Evolutionary conservation across 2,797 vertebrate genomes (phyloP).

Genomic region (Pempheris klunzingeri): DNA sequence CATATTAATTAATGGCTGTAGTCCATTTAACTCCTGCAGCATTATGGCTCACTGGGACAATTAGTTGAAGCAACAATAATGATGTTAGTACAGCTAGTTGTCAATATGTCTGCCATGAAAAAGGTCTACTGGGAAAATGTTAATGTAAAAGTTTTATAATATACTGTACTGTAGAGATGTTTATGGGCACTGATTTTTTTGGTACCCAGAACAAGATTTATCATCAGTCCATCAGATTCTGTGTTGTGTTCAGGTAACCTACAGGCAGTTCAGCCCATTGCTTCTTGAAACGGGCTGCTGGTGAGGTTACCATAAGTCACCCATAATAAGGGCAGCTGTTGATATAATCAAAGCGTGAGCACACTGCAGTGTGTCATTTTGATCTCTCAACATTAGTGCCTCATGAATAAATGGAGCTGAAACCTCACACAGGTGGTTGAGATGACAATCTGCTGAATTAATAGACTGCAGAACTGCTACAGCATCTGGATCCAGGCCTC

Average conservation of each 20-base stretch:
- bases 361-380: background rate
- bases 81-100: too few relatives aligned
- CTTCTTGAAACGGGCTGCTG: background rate
- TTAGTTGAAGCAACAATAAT: too few relatives aligned
- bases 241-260: background rate
- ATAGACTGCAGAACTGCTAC: background rate
- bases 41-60: too few relatives aligned
- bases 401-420: background rate
- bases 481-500: background rate
- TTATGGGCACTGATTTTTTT: too few relatives aligned
- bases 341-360: background rate
- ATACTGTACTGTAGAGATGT: background rate
- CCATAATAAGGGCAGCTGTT: background rate
- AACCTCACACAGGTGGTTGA: background rate
- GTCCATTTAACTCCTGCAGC: too few relatives aligned
- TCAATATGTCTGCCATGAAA: background rate
- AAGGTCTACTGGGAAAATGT: background rate
- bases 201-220: background rate
- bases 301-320: background rate
- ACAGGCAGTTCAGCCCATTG: too few relatives aligned
- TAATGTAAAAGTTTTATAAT: background rate
- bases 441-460: background rate
- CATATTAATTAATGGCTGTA: too few relatives aligned
- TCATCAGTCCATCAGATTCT: too few relatives aligned
- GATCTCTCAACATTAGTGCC: background rate